Base-by-base conservation (phyloP, 2,113 vertebrate genomes). In the Motacilla tschutschensis region DNA sequence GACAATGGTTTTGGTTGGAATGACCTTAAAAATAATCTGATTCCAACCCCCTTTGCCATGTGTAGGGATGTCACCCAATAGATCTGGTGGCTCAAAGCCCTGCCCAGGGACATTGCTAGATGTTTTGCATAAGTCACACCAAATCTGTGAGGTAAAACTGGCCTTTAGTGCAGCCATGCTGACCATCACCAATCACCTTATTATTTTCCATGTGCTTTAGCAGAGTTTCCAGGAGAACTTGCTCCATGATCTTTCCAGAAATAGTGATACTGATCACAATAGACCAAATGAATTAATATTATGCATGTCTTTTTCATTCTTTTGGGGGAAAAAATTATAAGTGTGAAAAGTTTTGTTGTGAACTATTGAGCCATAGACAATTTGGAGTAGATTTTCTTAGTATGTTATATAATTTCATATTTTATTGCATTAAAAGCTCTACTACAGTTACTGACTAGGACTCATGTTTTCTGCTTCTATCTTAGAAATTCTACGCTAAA, bases 151-250 rank as follows among this genome's bases (percentile, higher is more conserved):
- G 65, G 14, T 14, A 64, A 22, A 85, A 11, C 25, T 71, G n/a
- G 13, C 17, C 24, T 35, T 31, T 40, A 29, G 16, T 53, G 17
- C 14, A 41, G 15, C 8, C 14, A 24, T 43, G 21, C 15, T 63
- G 21, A 20, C 16, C 0, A 0, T 24, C 14, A 36, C 8, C 10
- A 36, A n/a, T 24, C n/a, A n/a, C 17, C 9, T 33, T 33, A 17
- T 26, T 17, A 36, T 71, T 43, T 77, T 24, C 35, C 18, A n/a
- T 4, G 4, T 24, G 10, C 9, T 54, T 60, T 35, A 40, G 20
- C 29, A 35, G 14, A 60, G 20, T 21, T 54, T 84, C 20, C 40
- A 62, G 47, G 17, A 69, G 29, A 84, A 47, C 5, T 2, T 17
- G 13, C 18, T 57, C 18, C 28, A 14, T 50, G 50, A 50, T 50